Base-by-base conservation (phyloP, 2,797 vertebrate species). In the Coregonus ussuriensis region DNA sequence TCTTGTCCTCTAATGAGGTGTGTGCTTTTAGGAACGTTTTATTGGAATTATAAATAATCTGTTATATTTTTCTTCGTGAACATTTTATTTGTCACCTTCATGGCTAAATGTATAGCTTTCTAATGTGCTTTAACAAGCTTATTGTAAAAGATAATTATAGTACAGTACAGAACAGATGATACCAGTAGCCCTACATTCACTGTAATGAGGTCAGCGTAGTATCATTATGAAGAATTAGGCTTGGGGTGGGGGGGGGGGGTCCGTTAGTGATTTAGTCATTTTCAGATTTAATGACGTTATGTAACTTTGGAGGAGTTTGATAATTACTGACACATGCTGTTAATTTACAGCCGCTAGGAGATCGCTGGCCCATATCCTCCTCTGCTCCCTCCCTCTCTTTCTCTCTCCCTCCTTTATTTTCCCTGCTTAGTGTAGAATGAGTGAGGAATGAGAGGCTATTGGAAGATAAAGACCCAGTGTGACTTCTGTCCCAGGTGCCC, bases 321-420 rank as follows among this genome's bases (percentile, higher is more conserved):
- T 92, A 90, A 90, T 91, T 88, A 89, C 83, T 85, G 88, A 87
- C 90, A 92, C 89, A 87, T 87, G 90, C 85, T 90, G 84, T 83
- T 86, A 74, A 90, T 91, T 90, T 87, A 81, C 79, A 82, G 83
- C 75, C 82, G 80, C 84, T 79, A 78, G 76, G 81, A 82, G 82
- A 85, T 76, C 79, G 74, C 74, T 87, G 86, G 84, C 79, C 86
- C 83, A 81, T 81, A 56, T 83, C 77, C 78, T 52, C 68, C 82
- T 75, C 6, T 59, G 72, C 1, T 25, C 68, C 51, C 74, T 70
- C 4, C 77, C 74, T 74, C 75, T 54, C 65, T 71, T n/a, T 66
- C 7, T 47, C 31, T 62, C 54, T 59, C 37, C 62, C 25, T 66
- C 70, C n/a, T 29, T 41, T 77, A 65, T 71, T 16, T 72, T 1